Base-by-base conservation (phyloP, 2,888 invertebrate genomes). In the Steinernema hermaphroditum region DNA sequence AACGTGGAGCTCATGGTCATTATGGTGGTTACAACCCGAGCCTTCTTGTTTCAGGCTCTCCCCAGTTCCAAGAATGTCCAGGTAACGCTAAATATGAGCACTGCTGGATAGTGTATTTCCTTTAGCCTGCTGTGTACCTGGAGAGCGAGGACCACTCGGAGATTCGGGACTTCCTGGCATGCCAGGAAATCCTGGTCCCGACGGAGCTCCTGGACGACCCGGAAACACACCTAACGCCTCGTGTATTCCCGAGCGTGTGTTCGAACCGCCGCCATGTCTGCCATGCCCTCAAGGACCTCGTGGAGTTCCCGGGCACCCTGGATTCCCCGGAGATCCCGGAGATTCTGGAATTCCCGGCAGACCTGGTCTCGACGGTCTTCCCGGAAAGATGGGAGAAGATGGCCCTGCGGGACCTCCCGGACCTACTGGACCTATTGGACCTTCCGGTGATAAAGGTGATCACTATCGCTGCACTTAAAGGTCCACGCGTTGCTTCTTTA, bases 201-300 rank as follows among this genome's bases (percentile, higher is more conserved):
- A 87, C 70, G 86, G 86, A 46, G 86, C 81, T 29, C 72, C 83
- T n/a, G 86, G 86, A 16, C 77, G 86, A 41, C 86, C 86, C 2
- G 86, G 86, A 72, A 83, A 83, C 9, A 86, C 86, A 0, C 86
- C 86, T 16, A 87, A 87, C 72, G 86, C 86, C 0, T 82, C 85
- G 0, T 86, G 86, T 71, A 84, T 86, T 37, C 86, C 86, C 6
- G 86, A 86, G 71, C 71, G 86, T 68, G 78, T 85, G 12, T 87
- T 86, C 77, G 86, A 86, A 75, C 86, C 86, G 19, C 86, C 86
- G 19, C 86, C 86, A 62, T 86, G 86, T 71, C 79, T 87, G 14
- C 86, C 86, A 14, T 87, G 86, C 71, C 86, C 86, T 2, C 84
- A 85, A 72, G 84, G 82, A 0, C 79, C 81, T 6, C 76, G 82